Conservation (phyloP, 2,888 invertebrate genomes). For the Epinotia ramella region DNA sequence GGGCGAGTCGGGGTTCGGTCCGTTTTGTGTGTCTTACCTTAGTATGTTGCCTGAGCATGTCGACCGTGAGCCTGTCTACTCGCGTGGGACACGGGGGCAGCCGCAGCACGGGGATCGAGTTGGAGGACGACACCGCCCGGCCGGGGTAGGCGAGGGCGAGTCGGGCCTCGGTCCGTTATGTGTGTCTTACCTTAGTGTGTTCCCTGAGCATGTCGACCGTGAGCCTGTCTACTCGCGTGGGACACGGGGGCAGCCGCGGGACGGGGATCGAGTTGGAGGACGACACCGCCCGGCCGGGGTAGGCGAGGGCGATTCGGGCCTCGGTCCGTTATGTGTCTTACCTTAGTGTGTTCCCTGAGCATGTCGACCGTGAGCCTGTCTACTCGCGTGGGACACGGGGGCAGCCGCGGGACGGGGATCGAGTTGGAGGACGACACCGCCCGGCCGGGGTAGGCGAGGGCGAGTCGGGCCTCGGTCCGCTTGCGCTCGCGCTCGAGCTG, state of each 20-base stretch:
- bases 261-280: conserved; percentile 91
- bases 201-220: conserved; percentile 89
- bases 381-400: conserved; percentile 91
- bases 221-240: conserved; percentile 88
- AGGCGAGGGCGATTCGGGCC: conserved; percentile 90
- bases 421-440: conserved; percentile 92
- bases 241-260: conserved; percentile 89
- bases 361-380: conserved; percentile 93
- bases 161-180: conserved; percentile 88
- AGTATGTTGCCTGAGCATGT: conserved; percentile 88
- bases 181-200: conserved; percentile 81
- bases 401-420: conserved; percentile 90
- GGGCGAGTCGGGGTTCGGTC: conserved; percentile 89
- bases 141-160: conserved; percentile 88
- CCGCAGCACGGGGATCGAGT: conserved; percentile 69
- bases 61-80: conserved; percentile 88
- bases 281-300: conserved; percentile 91
- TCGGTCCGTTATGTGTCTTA: conserved; percentile 89
- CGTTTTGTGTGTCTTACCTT: conserved; percentile 87
- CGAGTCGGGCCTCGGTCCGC: conserved; percentile 91
- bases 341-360: conserved; percentile 91
- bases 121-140: conserved; percentile 1
- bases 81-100: conserved; percentile 89
- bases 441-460: conserved; percentile 91
- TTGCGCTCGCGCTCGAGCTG: conserved; percentile 92